Evolutionary conservation across 2,113 vertebrate genomes (phyloP).

Genomic region (Myrmophylax atrothorax): DNA sequence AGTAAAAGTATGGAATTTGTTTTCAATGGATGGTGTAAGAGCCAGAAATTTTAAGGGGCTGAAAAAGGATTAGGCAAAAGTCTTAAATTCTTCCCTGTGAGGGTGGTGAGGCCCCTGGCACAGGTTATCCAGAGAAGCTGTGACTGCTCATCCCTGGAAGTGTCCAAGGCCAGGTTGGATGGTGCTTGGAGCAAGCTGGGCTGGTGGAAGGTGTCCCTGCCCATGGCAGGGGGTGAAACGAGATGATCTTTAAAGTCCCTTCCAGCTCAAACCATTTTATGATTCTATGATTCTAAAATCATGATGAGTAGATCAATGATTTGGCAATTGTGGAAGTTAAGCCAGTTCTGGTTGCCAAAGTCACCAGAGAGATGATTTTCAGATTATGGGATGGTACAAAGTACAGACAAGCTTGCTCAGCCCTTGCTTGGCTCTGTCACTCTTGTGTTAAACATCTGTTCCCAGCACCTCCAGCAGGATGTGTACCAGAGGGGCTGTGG

Average conservation of each 20-base stretch:
- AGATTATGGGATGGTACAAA: accelerated
- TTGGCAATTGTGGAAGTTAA: neutral
- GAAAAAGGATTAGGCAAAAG: neutral
- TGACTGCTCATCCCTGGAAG: neutral
- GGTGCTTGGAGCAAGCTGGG: neutral
- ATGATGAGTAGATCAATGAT: neutral
- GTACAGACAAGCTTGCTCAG: neutral
- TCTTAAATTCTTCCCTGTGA: neutral
- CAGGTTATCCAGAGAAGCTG: neutral
- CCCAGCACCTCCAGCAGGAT: neutral
- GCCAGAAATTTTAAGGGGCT: neutral
- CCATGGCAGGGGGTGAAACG: neutral
- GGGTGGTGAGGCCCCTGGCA: neutral
- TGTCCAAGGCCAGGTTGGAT: neutral
- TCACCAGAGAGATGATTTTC: neutral
- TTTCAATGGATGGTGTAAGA: neutral
- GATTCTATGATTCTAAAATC: neutral
- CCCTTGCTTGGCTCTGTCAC: neutral
- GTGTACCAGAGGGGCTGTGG: accelerated
- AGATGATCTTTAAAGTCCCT: neutral
- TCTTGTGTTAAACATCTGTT: neutral
- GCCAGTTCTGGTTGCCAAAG: neutral
- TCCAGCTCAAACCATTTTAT: neutral
- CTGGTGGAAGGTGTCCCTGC: neutral
- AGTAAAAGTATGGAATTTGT: neutral